Conservation (phyloP, 2,113 vertebrate species). For the Tichodroma muraria region DNA sequence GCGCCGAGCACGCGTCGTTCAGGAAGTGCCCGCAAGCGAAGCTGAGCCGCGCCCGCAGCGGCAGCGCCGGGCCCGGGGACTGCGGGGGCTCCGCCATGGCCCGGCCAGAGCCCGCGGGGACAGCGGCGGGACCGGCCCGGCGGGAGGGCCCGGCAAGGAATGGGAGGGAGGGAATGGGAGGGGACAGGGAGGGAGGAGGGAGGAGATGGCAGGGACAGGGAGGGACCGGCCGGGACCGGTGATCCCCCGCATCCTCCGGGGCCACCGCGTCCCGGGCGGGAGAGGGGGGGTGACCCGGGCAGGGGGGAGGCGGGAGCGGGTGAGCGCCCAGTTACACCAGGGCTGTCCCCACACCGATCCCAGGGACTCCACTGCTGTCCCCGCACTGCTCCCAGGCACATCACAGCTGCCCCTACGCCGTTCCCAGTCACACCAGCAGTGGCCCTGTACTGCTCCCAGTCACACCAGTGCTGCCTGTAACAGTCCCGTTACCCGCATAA, state of each 20-base stretch:
- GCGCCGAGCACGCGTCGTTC: conserved; percentile 89
- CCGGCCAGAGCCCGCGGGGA: neutral
- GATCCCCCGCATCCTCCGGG: neutral
- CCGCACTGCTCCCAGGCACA: neutral
- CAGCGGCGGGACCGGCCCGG: neutral
- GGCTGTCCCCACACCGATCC: neutral
- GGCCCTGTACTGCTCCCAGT: neutral
- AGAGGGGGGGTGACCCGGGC: neutral
- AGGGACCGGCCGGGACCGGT: neutral
- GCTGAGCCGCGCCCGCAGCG: conserved; percentile 67
- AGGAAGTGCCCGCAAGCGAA: conserved; percentile 85
- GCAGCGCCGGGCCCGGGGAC: neutral
- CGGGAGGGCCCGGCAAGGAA: neutral
- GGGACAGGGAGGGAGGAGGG: neutral
- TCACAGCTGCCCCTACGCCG: too few relatives aligned
- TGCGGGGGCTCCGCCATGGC: neutral
- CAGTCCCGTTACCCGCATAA: neutral
- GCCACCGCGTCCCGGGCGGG: neutral
- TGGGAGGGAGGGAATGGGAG: neutral
- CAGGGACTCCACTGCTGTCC: neutral
- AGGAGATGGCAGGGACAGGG: neutral
- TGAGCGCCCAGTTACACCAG: neutral
- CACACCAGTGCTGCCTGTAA: neutral
- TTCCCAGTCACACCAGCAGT: neutral
- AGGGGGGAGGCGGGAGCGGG: neutral